These are phyloP conservation scores for Thereva unica DNA, from an alignment of 2,888 invertebrate species.

Conservation along the genomic window DNA sequence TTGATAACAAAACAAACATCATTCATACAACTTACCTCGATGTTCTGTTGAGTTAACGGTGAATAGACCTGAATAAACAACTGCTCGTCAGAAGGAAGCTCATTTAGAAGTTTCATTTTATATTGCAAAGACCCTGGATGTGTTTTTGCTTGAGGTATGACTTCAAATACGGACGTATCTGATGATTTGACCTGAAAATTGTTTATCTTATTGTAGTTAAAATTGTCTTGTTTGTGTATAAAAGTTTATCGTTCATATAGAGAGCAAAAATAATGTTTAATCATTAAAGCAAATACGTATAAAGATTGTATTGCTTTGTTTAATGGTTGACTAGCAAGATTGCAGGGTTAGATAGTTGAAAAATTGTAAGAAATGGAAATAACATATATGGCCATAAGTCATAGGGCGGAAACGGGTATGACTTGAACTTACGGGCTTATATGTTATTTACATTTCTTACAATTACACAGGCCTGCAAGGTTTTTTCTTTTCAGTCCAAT, in stretches of 20 bases:
- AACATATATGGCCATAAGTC: too few relatives aligned
- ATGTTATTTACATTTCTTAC: too few relatives aligned
- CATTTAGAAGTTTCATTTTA: conserved; percentile 50
- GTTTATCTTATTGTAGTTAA: conserved; percentile 29
- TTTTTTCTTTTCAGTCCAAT: too few relatives aligned
- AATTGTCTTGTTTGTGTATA: conserved; percentile 28
- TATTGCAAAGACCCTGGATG: conserved; percentile 53
- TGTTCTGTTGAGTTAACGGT: conserved; percentile 55
- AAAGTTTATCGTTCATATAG: conserved; percentile 15
- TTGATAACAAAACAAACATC: conserved; percentile 2
- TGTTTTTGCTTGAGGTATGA: conserved; percentile 51
- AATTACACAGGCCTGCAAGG: too few relatives aligned
- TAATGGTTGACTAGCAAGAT: too few relatives aligned
- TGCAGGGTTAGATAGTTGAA: too few relatives aligned
- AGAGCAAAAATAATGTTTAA: too few relatives aligned
- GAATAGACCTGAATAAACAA: conserved; percentile 53
- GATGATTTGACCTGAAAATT: conserved; percentile 54
- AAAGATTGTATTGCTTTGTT: too few relatives aligned
- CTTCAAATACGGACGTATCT: conserved; percentile 51
- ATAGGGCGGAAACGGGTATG: too few relatives aligned
- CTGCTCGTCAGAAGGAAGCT: conserved; percentile 51
- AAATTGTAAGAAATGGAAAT: too few relatives aligned
- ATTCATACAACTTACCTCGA: conserved; percentile 51
- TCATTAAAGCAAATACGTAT: too few relatives aligned
- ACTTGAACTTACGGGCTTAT: too few relatives aligned